Evolutionary conservation across 2,888 invertebrate species (phyloP), one percentile per base, ranked within the genome.

Genomic region (Bursaphelenchus okinawaensis): DNA sequence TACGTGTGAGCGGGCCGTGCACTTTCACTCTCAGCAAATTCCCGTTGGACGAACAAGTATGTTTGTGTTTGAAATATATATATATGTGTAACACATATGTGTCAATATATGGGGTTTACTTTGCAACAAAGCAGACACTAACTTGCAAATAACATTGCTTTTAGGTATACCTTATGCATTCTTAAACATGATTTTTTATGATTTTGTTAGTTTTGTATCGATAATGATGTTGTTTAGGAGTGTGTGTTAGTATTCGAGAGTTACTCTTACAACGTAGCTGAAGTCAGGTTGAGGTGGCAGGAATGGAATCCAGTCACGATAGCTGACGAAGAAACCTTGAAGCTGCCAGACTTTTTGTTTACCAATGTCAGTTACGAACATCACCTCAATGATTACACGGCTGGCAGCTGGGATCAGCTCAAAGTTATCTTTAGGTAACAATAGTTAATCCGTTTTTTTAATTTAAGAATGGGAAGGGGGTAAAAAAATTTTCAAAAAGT

Each of bases 381-480:
- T 24, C 69, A 70, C 66, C 50, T 62, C 63, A 71, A 72, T 55
- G 58, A 76, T 54, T 78, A 78, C 61, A 78, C 77, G 20, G 78
- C 78, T 19, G 81, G 81, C 3, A 75, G 74, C 68, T 81, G 81
- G 81, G 81, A 81, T 67, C 81, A 81, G 66, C 63, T 81, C 54
- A 77, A 75, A 61, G 80, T 82, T 57, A 81, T 76, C 0, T 80
- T 80, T 61, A 68, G 76, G 75, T 75, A 40, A 26, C 12, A 12
- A 54, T 54, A n/a, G n/a, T n/a, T n/a, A n/a, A n/a, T n/a, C n/a
- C n/a, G n/a, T n/a, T n/a, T n/a, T n/a, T n/a, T n/a, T n/a, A n/a
- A n/a, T n/a, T n/a, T n/a, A n/a, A n/a, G n/a, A n/a, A n/a, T n/a
- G n/a, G n/a, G n/a, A n/a, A n/a, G n/a, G n/a, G n/a, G n/a, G n/a